Percentiles rank a stretch among this genome's conserved stretches.
phyloP scores from a whole-genome alignment of 2,797 vertebrate genomes.

The Neomorphus geoffroyi region DNA sequence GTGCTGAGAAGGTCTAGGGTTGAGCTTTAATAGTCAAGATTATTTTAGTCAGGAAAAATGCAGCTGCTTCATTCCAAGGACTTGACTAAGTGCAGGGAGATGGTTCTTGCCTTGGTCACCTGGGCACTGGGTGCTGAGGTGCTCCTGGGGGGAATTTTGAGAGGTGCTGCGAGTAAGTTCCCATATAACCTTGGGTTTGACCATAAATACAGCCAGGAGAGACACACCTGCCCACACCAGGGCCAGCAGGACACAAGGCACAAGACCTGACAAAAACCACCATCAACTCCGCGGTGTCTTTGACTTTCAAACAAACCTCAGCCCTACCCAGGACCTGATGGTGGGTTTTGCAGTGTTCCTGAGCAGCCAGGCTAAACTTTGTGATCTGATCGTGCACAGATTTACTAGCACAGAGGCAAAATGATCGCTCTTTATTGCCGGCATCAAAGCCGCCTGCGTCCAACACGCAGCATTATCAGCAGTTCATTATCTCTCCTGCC shows the following conservation, averaged over 20 bases:
- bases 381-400: neutral
- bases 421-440: neutral
- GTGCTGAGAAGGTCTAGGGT: neutral
- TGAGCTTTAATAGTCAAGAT: neutral
- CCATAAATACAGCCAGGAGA: neutral
- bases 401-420: neutral
- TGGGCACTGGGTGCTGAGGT: neutral
- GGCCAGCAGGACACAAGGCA: neutral
- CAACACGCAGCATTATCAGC: neutral
- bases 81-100: neutral
- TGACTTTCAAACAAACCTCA: neutral
- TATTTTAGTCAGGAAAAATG: neutral
- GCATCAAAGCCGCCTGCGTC: neutral
- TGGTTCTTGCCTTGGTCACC: neutral
- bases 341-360: neutral
- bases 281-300: neutral
- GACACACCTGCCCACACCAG: neutral
- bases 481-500: conserved; percentile 14
- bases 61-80: neutral
- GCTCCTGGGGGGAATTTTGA: neutral
- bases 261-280: neutral
- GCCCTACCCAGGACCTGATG: accelerated
- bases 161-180: neutral
- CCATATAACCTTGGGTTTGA: neutral
- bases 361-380: neutral